Evolutionary conservation across 2,797 vertebrate species (phyloP), one percentile per base, ranked within the genome.

Genomic region (Gymnopithys bicolor): DNA sequence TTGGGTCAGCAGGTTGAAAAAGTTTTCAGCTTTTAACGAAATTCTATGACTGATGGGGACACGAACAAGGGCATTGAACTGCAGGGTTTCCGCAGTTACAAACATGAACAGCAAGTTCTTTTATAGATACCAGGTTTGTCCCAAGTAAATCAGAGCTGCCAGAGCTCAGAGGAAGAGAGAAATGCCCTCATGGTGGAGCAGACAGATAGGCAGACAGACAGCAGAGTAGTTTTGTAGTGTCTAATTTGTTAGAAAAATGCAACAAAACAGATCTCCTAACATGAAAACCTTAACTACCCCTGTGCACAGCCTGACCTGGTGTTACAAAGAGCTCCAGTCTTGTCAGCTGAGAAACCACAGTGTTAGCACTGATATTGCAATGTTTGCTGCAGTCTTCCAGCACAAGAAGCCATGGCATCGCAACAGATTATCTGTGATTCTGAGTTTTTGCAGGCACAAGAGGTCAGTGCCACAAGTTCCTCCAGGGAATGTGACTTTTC

Each of bases 401-500:
- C 1, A 7, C 79, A 76, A 89, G 76, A 76, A 93, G 69, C 66
- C 59, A 33, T 13, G 19, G 76, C 63, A 90, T 74, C 0, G 1
- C 74, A 91, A 63, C 74, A 88, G 79, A 79, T 90, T 70, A 86
- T 88, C 89, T 51, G 87, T 59, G 73, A 91, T 87, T 93, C 63
- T 37, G 56, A 70, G 63, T 58, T 95, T 95, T 91, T 78, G 41
- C 89, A 90, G 91, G 85, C 91, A 74, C 70, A 94, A 84, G 89
- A 91, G 89, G 94, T 95, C 95, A 91, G 56, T 84, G 77, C 83
- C 91, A 91, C 89, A 84, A 84, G 80, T 0, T 74, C 80, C 91
- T 90, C 80, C 59, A 94, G 85, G 67, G 95, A 96, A 96, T 97
- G 90, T 93, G 95, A 91, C 93, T 96, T 96, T 95, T 95, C 93